Evolutionary conservation across 2,113 vertebrate species (phyloP), one percentile per base, ranked within the genome.

Genomic region (Damaliscus lunatus): DNA sequence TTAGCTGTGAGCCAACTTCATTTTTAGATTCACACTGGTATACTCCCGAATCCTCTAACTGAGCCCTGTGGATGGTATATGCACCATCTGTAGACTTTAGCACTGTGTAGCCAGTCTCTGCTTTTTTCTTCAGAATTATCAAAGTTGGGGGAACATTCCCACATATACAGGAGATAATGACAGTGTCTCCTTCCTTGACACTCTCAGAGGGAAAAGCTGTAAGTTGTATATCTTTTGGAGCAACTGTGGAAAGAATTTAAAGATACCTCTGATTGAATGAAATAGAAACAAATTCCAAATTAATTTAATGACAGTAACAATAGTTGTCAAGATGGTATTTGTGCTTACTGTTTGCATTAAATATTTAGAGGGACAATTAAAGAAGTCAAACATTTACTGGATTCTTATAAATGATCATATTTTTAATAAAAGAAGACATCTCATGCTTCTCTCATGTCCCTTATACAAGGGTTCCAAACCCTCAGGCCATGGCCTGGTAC

Each of bases 101-200:
- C 14, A 90, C 27, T 90, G 96, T 97, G 83, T 99, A 96, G 2
- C 55, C 96, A 7, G 67, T 93, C 43, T 95, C 53, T 55, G 31
- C 91, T 96, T 98, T 94, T 62, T 97, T 98, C 94, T 95, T 99
- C 62, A 99, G 96, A n/a, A 98, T 98, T 52, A 99, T 95, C n/a
- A 60, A 97, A 40, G 98, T 88, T 88, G 98, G 93, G 0, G 98
- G 97, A 88, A 96, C 92, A 64, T 98, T 98, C n/a, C n/a, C 40
- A 29, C 98, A 98, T 0, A 82, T 91, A 86, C 97, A 98, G 84
- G 96, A 98, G 90, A 99, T 95, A 40, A 87, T 98, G 96, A 99
- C 96, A 5, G 88, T 97, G 88, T 99, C 98, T 96, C 97, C 85
- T 96, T 99, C 96, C 97, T 98, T 98, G 6, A 97, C 94, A 50